A percentile compares a stretch with the other conserved stretches of the same genome.
Conservation (phyloP, 1,140 invertebrate species). For the Batillaria attramentaria region DNA sequence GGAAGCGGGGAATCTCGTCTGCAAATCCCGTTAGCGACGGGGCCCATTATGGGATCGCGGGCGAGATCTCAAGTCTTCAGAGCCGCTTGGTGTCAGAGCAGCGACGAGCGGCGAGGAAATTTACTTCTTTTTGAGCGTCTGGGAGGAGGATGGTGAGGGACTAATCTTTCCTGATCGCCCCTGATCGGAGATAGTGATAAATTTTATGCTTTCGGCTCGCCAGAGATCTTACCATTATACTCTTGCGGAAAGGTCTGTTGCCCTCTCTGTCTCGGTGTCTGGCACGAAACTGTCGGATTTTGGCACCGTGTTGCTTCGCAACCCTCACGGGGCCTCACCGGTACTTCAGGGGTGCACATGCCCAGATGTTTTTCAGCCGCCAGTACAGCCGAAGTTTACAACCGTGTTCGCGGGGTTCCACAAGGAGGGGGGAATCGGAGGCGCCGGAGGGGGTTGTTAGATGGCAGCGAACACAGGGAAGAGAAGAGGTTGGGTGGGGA, state of each 20-base stretch:
- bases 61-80: too few relatives aligned
- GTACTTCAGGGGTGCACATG: neutral
- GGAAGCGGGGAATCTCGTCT: slow-evolving; percentile 30
- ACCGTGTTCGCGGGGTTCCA: neutral
- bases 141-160: too few relatives aligned
- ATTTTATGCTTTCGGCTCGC: too few relatives aligned
- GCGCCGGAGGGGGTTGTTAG: neutral
- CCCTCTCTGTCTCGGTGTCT: too few relatives aligned
- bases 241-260: too few relatives aligned
- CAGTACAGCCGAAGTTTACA: slow-evolving; percentile 24
- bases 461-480: slow-evolving; percentile 11
- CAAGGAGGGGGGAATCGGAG: neutral
- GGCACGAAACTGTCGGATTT: slow-evolving; percentile 1
- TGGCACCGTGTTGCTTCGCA: neutral
- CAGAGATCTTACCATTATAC: too few relatives aligned
- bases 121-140: too few relatives aligned
- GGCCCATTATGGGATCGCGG: slow-evolving; percentile 23
- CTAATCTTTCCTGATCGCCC: too few relatives aligned
- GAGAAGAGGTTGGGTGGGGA: neutral
- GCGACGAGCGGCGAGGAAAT: too few relatives aligned
- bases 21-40: slow-evolving; percentile 23
- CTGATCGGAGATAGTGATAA: too few relatives aligned
- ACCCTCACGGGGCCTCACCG: neutral
- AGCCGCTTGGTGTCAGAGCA: too few relatives aligned
- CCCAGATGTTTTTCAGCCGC: slow-evolving; percentile 33